Evolutionary conservation across 1,140 invertebrate genomes (phyloP).

Genomic region (Helicoverpa zea): DNA sequence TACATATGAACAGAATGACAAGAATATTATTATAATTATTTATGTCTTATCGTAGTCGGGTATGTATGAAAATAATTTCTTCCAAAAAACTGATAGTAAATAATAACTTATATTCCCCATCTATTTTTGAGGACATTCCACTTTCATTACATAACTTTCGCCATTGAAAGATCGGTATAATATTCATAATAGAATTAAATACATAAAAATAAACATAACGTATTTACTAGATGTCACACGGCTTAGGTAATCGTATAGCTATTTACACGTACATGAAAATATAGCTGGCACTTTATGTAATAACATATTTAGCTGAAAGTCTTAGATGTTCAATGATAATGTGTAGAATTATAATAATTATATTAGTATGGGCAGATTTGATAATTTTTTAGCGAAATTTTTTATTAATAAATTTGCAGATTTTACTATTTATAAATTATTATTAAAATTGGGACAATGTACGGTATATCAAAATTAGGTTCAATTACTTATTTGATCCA

Average conservation of each 20-base stretch:
- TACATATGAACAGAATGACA: not conserved
- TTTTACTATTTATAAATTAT: not conserved
- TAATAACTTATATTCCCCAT: conserved; percentile 8
- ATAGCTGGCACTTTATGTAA: conserved; percentile 77
- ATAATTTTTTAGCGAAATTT: conserved; percentile 29
- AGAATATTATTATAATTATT: not conserved
- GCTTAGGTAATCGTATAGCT: conserved; percentile 70
- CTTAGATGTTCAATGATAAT: conserved; percentile 62
- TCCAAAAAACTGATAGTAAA: conserved; percentile 3
- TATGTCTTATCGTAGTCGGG: conserved; percentile 5
- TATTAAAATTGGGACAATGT: conserved; percentile 25
- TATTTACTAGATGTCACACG: conserved; percentile 62
- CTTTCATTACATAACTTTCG: not conserved
- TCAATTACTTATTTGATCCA: not conserved
- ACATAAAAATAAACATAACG: conserved; percentile 30
- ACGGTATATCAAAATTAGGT: not conserved
- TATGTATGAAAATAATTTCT: not conserved
- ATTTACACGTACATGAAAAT: conserved; percentile 69
- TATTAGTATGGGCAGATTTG: conserved; percentile 13
- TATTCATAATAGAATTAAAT: conserved; percentile 34
- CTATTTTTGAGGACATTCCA: conserved; percentile 24
- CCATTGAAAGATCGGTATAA: conserved; percentile 6
- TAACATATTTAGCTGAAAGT: conserved; percentile 63
- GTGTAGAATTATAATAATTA: conserved; percentile 46
- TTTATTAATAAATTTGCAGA: not conserved